phyloP scores from a whole-genome alignment of 2,797 vertebrate genomes.

The Coracias cyanogaster region DNA sequence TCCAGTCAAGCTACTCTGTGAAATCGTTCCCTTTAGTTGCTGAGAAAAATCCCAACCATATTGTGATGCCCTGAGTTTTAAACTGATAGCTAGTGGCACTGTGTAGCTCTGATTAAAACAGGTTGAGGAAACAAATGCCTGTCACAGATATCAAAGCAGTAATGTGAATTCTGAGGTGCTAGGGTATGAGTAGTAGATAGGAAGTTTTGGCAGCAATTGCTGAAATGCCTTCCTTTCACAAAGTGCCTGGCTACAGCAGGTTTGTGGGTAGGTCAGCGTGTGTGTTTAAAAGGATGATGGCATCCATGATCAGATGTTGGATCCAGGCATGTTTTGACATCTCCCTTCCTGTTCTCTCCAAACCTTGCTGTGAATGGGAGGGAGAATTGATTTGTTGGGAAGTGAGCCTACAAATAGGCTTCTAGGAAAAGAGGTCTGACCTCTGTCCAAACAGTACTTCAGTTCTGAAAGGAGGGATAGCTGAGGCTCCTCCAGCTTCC shows the following conservation, averaged over 20 bases:
- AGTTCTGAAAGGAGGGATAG: neutral
- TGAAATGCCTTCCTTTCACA: neutral
- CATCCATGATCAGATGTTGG: neutral
- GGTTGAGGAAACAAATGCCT: neutral
- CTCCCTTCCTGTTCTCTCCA: neutral
- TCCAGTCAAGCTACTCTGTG: slow-evolving; percentile 4
- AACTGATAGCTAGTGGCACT: neutral
- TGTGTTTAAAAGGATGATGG: neutral
- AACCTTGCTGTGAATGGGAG: neutral
- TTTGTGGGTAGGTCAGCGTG: accelerated
- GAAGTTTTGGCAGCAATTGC: neutral
- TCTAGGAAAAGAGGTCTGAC: neutral
- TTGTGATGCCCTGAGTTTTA: slow-evolving; percentile 3
- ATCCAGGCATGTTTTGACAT: neutral
- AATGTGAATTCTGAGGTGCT: neutral
- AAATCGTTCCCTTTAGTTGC: neutral
- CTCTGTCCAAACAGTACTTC: neutral
- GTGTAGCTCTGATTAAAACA: neutral
- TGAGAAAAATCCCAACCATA: neutral
- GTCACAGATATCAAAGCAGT: neutral
- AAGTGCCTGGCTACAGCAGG: neutral
- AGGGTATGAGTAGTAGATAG: neutral
- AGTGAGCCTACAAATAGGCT: neutral
- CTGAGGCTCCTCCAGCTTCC: neutral
- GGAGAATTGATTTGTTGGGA: neutral